phyloP scores from a whole-genome alignment of 2,888 invertebrate species.

The Laspeyria flexula region DNA sequence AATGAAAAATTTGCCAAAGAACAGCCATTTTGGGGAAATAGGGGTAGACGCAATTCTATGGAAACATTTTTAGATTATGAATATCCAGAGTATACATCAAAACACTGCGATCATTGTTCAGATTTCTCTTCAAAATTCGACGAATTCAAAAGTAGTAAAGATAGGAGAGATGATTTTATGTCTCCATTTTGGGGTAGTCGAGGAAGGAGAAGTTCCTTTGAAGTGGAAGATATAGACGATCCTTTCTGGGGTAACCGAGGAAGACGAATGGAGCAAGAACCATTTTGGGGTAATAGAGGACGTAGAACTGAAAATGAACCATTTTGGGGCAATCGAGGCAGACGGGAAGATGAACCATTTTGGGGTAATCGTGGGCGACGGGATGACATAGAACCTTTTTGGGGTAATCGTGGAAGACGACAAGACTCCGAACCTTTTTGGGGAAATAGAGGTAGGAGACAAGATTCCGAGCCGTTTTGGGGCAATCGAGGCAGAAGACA shows the following conservation, averaged over 20 bases:
- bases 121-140: conserved; percentile 22
- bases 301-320: conserved; percentile 44
- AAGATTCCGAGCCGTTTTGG: conserved; percentile 64
- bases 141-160: conserved; percentile 37
- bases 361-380: conserved; percentile 67
- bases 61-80: conserved; percentile 52
- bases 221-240: conserved; percentile 25
- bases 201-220: conserved; percentile 37
- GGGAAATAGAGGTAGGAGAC: conserved; percentile 75
- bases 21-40: conserved; percentile 75
- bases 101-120: conserved; percentile 47
- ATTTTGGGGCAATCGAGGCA: conserved; percentile 54
- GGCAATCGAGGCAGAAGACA: conserved; percentile 57
- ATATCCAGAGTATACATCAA: conserved; percentile 43
- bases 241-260: conserved; percentile 71
- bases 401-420: conserved; percentile 69
- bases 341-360: conserved; percentile 53
- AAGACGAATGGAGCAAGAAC: conserved; percentile 53
- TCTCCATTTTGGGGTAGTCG: conserved; percentile 51
- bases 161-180: conserved; percentile 52
- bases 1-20: conserved; percentile 53
- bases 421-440: conserved; percentile 71
- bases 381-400: conserved; percentile 56
- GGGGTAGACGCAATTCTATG: conserved; percentile 64
- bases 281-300: conserved; percentile 61